phyloP scores from a whole-genome alignment of 2,797 vertebrate species.

The Leptatherina wallacei region DNA sequence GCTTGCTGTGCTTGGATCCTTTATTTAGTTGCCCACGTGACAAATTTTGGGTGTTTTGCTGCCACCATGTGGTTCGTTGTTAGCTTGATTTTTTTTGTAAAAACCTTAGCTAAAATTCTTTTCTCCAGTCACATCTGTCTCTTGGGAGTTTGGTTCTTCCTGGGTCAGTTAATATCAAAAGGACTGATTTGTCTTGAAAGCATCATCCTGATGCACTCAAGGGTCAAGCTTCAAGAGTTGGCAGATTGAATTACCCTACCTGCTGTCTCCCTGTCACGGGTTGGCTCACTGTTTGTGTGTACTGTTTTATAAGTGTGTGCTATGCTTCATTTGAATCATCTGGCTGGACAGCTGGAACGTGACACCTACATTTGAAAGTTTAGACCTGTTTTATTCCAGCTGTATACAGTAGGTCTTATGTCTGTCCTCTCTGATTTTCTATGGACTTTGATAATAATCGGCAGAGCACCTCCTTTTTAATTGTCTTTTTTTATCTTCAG shows the following conservation, averaged over 20 bases:
- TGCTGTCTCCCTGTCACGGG: slow-evolving; percentile 14
- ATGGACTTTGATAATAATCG: neutral
- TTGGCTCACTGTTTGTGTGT: slow-evolving; percentile 24
- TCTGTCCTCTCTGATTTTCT: neutral
- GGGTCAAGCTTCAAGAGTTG: slow-evolving; percentile 19
- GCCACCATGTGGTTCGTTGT: slow-evolving; percentile 57
- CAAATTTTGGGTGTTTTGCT: slow-evolving; percentile 43
- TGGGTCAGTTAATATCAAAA: slow-evolving; percentile 33
- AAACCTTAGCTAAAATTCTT: neutral
- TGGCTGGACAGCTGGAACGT: slow-evolving; percentile 52
- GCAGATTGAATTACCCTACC: slow-evolving; percentile 11
- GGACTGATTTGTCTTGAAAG: slow-evolving; percentile 38
- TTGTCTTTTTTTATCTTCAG: neutral
- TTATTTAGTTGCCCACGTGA: neutral
- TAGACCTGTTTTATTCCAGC: neutral
- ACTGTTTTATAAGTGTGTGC: slow-evolving; percentile 26
- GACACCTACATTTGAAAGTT: slow-evolving; percentile 37
- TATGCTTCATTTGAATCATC: slow-evolving; percentile 26
- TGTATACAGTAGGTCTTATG: neutral
- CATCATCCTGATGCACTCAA: slow-evolving; percentile 29
- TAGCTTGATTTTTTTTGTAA: neutral
- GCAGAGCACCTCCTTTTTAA: neutral
- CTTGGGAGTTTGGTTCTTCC: slow-evolving; percentile 2
- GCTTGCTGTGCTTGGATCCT: neutral
- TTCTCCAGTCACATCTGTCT: slow-evolving; percentile 17